These are phyloP conservation scores for Sebastes steindachneri DNA, from an alignment of 2,797 vertebrate genomes.

Conservation along the genomic window DNA sequence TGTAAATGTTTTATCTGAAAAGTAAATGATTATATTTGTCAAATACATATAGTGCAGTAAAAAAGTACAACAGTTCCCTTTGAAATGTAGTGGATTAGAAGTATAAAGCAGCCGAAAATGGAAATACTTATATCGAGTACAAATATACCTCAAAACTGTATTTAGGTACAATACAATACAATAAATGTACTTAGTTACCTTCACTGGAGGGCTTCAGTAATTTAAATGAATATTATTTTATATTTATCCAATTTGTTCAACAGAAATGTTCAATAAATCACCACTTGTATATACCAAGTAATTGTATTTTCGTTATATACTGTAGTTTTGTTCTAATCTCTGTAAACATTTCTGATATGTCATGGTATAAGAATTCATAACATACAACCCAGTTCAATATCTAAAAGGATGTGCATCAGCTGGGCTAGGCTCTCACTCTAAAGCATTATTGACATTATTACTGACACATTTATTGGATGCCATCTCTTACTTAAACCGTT, in stretches of 20 bases:
- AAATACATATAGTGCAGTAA: not conserved
- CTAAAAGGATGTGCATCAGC: not conserved
- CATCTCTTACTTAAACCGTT: not conserved
- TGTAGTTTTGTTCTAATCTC: not conserved
- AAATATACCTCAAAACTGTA: too few species aligned
- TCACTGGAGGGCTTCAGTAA: not conserved
- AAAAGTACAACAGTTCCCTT: not conserved
- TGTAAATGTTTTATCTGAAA: not conserved
- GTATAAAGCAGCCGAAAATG: too few species aligned
- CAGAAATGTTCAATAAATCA: not conserved
- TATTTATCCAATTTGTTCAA: too few species aligned
- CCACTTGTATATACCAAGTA: not conserved
- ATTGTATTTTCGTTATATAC: not conserved
- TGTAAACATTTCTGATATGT: too few species aligned
- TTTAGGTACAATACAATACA: not conserved
- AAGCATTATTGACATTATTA: not conserved
- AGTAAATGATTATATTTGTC: not conserved
- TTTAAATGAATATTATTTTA: too few species aligned
- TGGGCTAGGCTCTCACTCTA: not conserved
- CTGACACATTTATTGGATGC: not conserved
- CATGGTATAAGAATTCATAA: not conserved
- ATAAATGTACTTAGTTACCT: not conserved
- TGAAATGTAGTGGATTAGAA: not conserved
- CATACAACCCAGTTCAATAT: not conserved
- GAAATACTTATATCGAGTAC: too few species aligned